Base-by-base conservation (phyloP, 2,113 vertebrate genomes). In the Cyprinodon brontotheroides region DNA sequence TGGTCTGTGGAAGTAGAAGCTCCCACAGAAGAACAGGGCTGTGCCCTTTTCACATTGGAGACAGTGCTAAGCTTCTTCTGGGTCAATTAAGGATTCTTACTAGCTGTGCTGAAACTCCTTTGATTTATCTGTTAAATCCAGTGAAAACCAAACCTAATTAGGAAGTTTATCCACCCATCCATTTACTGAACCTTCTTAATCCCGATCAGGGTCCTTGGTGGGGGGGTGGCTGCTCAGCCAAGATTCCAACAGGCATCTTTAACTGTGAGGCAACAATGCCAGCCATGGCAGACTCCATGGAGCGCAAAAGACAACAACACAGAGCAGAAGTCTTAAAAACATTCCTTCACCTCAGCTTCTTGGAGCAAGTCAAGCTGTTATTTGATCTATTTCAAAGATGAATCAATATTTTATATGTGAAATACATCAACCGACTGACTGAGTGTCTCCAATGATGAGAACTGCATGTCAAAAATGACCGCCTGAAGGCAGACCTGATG, bases 401-500 rank as follows among this genome's bases (percentile, higher is more conserved):
- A 48, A 14, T 20, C 4, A 22, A 43, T 15, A 59, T 57, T 50
- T 45, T 61, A 80, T 50, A 20, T 68, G 20, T 20, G 38, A 60
- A 66, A 62, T 14, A 45, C 48, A 70, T 70, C 0, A 39, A 68
- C 57, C 4, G 17, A n/a, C 12, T 73, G 57, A 79, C 68, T 29
- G 66, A 48, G 22, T 41, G 6, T 65, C 50, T 74, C 29, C 48
- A 43, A 36, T 15, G 48, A 48, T 61, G 62, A 72, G 70, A 70
- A 11, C 61, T 48, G 36, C 3, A 17, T 47, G 47, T 63, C 43
- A 82, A 61, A 29, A 62, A 69, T 63, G 64, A 66, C 72, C 0
- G 59, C 74, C 53, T 41, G 61, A 41, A 68, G 75, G 50, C 65
- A 81, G 72, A 68, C 70, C 20, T 74, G 74, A 80, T 69, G 29